A percentile compares a stretch with the other conserved stretches of the same genome.
Conservation (phyloP, 37 sponge, comb jelly and placozoan species). For the Trichoplax adhaerens region DNA sequence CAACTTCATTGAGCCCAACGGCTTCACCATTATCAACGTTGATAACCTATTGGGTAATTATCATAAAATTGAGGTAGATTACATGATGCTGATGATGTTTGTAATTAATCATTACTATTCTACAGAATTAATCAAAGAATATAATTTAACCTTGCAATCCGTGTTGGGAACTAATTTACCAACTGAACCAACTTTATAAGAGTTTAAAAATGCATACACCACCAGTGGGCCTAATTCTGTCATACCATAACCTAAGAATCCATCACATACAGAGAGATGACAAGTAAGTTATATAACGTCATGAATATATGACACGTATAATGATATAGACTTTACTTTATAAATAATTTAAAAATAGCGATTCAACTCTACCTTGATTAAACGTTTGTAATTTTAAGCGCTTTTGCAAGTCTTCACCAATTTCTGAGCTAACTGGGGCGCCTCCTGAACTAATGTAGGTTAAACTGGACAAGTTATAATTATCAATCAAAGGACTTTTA, state of each 20-base stretch:
- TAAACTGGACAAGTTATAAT: constrained; percentile 52
- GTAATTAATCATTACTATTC: too few species aligned
- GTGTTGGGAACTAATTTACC: constrained; percentile 32
- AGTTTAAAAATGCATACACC: constrained; percentile 9
- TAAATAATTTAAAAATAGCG: too few species aligned
- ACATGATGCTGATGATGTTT: too few species aligned
- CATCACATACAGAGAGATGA: too few species aligned
- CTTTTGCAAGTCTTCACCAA: background rate
- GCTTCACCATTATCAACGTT: constrained; percentile 25
- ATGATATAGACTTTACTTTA: too few species aligned
- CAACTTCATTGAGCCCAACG: constrained; percentile 24
- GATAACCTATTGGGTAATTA: constrained; percentile 1
- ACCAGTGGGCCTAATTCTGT: constrained; percentile 60
- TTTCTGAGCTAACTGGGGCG: constrained; percentile 65
- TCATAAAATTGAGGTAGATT: background rate
- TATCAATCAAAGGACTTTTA: constrained; percentile 49
- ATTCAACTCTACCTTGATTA: too few species aligned
- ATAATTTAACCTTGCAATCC: constrained; percentile 12
- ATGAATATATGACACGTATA: too few species aligned
- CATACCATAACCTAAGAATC: constrained; percentile 42
- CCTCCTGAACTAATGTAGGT: constrained; percentile 39
- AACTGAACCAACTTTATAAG: constrained; percentile 30
- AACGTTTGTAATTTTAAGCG: too few species aligned
- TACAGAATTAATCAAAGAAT: too few species aligned
- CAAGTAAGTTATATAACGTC: too few species aligned